Evolutionary conservation across 2,888 invertebrate genomes (phyloP).

Genomic region (Linyphia triangularis): DNA sequence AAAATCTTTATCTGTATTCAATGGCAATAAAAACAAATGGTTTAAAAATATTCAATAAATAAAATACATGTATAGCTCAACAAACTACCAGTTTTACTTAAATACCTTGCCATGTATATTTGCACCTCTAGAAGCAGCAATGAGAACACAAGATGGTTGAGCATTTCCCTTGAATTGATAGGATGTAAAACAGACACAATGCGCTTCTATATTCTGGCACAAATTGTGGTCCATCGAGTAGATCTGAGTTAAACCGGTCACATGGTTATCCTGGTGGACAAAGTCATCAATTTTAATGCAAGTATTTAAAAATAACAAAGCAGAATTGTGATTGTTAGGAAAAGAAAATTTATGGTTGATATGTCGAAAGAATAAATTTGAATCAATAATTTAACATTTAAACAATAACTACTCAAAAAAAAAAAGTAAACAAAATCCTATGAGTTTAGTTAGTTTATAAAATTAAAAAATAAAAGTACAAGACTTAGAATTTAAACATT

Average conservation of each 20-base stretch:
- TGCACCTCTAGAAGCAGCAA: conserved; percentile 79
- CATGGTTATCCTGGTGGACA: conserved; percentile 79
- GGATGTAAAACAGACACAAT: conserved; percentile 79
- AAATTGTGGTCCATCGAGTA: conserved; percentile 79
- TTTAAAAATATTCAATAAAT: too few species aligned
- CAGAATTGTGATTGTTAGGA: not conserved
- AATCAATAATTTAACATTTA: not conserved
- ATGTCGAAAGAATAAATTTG: not conserved
- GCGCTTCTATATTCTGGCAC: conserved; percentile 80
- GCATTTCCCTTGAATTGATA: conserved; percentile 80
- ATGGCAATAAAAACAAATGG: too few species aligned
- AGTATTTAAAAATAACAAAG: too few species aligned
- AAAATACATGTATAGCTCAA: too few species aligned
- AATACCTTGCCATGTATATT: conserved; percentile 79
- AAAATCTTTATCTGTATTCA: too few species aligned
- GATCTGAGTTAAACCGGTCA: conserved; percentile 80
- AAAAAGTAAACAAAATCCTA: too few species aligned
- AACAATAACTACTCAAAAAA: not conserved
- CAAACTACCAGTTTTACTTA: not conserved
- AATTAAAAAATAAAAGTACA: too few species aligned
- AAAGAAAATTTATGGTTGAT: not conserved
- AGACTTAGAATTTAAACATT: too few species aligned
- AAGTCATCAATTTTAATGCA: not conserved
- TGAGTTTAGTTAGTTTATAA: too few species aligned
- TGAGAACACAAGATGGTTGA: conserved; percentile 79